Base-by-base conservation (phyloP, 2,888 invertebrate genomes). In the Prenolepis imparis region DNA sequence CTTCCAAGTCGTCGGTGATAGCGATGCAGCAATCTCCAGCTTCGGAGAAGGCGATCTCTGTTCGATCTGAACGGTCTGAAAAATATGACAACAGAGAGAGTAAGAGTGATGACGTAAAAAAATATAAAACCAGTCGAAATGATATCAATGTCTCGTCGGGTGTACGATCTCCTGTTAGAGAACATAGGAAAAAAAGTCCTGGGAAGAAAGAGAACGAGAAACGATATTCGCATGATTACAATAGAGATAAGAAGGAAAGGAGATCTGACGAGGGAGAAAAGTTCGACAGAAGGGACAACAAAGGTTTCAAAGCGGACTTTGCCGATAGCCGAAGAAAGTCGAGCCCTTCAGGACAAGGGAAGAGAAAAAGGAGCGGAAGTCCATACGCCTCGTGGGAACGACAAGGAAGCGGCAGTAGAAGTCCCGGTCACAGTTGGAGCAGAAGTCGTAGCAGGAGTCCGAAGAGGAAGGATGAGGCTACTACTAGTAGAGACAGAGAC, bases 401-500 rank as follows among this genome's bases (percentile, higher is more conserved):
- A 36, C 89, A 92, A 66, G 88, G 90, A n/a, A 93, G 92, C 73
- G 90, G 91, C 28, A 93, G 91, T 74, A 85, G 85, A 36, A 93
- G 92, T 73, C 89, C 88, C 8, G 93, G 93, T 82, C 92, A 92
- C 3, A 93, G 94, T 75, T 92, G 94, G 87, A 93, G 92, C 39
- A 87, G 91, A 77, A 94, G 94, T 80, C 90, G 92, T 9, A 94
- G 94, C 63, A 90, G 89, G 52, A 94, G 93, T 87, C 94, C 94
- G 1, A 89, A 91, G 59, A 91, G 91, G 75, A 92, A 92, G 59
- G 90, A 91, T 3, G 93, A 93, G 1, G 41, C 32, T 81, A 80
- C 66, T 15, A 72, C 61, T 1, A 67, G 59, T 32, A 36, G 82
- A 67, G 84, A 67, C 36, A 68, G 84, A 72, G 87, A 90, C 41